Evolutionary conservation across 2,888 invertebrate genomes (phyloP).

Genomic region (Lasioglossum morio): DNA sequence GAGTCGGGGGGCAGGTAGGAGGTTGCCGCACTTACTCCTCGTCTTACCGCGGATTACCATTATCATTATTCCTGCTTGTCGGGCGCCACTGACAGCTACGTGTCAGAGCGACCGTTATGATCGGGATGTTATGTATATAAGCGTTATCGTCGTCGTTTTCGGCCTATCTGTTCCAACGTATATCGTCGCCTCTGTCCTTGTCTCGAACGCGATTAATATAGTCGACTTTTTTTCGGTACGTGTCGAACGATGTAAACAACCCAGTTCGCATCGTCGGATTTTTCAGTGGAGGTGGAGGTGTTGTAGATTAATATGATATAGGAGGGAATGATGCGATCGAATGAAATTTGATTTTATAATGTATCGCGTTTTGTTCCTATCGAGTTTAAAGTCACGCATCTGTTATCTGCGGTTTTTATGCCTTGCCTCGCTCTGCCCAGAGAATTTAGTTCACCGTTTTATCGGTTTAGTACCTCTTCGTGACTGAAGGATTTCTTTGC

Average conservation of each 20-base stretch:
- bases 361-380: background rate
- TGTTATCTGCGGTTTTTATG: background rate
- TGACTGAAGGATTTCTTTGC: background rate
- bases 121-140: conserved; percentile 60
- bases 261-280: background rate
- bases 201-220: conserved; percentile 5
- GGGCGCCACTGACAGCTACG: conserved; percentile 70
- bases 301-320: background rate
- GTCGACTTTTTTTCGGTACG: background rate
- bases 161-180: conserved; percentile 28
- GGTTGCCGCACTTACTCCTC: conserved; percentile 81
- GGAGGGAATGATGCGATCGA: background rate
- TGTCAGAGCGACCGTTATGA: conserved; percentile 69
- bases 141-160: conserved; percentile 41
- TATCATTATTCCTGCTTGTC: conserved; percentile 79
- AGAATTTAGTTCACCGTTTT: background rate
- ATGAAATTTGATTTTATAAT: background rate
- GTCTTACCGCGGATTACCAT: conserved; percentile 80
- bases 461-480: background rate
- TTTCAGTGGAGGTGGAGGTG: background rate
- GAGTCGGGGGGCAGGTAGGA: conserved; percentile 65
- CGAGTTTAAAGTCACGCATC: background rate
- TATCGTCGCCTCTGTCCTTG: conserved; percentile 27
- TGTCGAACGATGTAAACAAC: background rate
- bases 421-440: background rate